Evolutionary conservation across 2,888 invertebrate species (phyloP).

Genomic region (Tubulanus polymorphus): DNA sequence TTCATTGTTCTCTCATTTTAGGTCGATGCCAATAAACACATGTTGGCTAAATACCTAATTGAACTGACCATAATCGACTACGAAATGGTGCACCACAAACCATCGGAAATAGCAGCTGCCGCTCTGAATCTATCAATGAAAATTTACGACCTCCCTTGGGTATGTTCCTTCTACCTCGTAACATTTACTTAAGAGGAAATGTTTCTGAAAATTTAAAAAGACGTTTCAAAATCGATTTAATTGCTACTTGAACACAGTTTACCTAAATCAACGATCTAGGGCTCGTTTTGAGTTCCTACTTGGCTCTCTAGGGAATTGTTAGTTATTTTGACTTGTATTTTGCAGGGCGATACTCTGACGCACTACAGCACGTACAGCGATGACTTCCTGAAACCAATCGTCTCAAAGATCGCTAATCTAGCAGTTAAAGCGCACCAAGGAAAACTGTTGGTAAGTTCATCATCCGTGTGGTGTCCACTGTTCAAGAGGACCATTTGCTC

Average conservation of each 20-base stretch:
- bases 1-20: slow-evolving; percentile 44
- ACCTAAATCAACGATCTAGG: background rate
- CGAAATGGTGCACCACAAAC: slow-evolving; percentile 67
- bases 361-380: slow-evolving; percentile 74
- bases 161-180: slow-evolving; percentile 20
- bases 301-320: background rate
- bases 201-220: background rate
- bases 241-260: background rate
- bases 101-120: slow-evolving; percentile 80
- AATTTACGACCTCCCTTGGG: slow-evolving; percentile 42
- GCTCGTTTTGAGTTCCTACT: background rate
- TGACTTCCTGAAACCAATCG: slow-evolving; percentile 66
- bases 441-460: slow-evolving; percentile 60
- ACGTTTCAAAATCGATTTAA: background rate
- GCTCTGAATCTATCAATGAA: slow-evolving; percentile 71
- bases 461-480: slow-evolving; percentile 1
- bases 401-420: slow-evolving; percentile 67
- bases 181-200: background rate
- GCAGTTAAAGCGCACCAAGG: slow-evolving; percentile 67
- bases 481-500: background rate
- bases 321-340: slow-evolving; percentile 4
- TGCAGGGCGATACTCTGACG: slow-evolving; percentile 66
- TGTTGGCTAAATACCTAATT: slow-evolving; percentile 84
- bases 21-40: slow-evolving; percentile 69
- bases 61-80: slow-evolving; percentile 81